Evolutionary conservation across 1,140 invertebrate species (phyloP), one percentile per base, ranked within the genome.

Genomic region (silkworm (Bombyx mori)): DNA sequence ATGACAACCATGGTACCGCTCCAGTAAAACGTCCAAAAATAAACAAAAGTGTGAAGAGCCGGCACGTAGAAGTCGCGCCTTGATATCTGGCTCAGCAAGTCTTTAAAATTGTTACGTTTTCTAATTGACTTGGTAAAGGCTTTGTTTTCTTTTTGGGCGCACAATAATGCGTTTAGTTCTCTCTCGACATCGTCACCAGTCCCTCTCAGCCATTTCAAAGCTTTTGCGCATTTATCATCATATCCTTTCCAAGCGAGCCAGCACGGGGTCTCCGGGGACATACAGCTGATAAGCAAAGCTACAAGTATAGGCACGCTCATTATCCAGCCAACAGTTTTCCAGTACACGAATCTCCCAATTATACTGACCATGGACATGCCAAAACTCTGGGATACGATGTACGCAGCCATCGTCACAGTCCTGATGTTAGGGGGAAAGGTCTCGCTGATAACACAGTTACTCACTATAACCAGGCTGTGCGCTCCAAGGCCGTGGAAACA

Each of bases 241-340:
- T 54, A 52, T 35, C 57, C 54, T 58, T 58, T 62, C 44, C 12
- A 58, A 22, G 61, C 61, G 2, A 62, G 42, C 61, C 61, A 62
- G 0, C 44, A 55, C 7, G 61, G 61, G 0, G 61, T 58, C 45
- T 62, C 56, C 10, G 61, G 61, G 56, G 56, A 62, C 6, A 35
- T 2, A 44, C 43, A 56, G 4, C 45, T 44, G 3, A 52, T 22
- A 8, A 46, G 8, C 4, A 58, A 10, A 5, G 61, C 56, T 48
- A 62, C 2, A 10, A 56, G 4, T 4, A 56, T 54, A 6, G 57
- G 57, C 5, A 7, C 22, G 12, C 52, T 10, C 56, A 62, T 58
- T 10, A 58, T 52, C 8, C 58, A 47, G 22, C 56, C 46, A 18
- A 56, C 12, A 7, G 52, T 62, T 47, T 58, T 62, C 61, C 61